Evolutionary conservation across 2,888 invertebrate genomes (phyloP).

Genomic region (Drosophila planitibia): DNA sequence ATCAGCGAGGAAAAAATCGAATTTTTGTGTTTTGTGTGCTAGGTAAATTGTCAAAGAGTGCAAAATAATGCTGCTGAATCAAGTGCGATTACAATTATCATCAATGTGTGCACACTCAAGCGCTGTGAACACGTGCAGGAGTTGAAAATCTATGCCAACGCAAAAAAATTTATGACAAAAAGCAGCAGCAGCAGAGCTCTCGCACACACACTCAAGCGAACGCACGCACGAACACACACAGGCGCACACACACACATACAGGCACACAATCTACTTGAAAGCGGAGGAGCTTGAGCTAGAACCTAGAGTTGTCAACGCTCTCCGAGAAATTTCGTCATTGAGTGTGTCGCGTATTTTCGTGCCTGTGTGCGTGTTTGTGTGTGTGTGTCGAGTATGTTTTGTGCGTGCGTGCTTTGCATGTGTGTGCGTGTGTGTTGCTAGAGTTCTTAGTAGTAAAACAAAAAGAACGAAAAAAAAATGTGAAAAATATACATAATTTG

Average conservation of each 20-base stretch:
- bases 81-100: conserved; percentile 44
- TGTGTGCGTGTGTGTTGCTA: conserved; percentile 52
- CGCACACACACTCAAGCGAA: conserved; percentile 33
- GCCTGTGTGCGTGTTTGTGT: conserved; percentile 38
- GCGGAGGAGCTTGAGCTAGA: conserved; percentile 66
- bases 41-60: conserved; percentile 79
- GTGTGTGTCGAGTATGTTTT: conserved; percentile 46
- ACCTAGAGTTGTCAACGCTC: conserved; percentile 78
- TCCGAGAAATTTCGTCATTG: conserved; percentile 83
- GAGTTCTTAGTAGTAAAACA: conserved; percentile 72
- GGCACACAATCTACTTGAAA: conserved; percentile 34
- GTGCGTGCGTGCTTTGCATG: conserved; percentile 60
- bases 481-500: conserved; percentile 58
- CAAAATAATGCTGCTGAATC: conserved; percentile 53
- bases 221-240: conserved; percentile 34
- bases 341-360: conserved; percentile 60
- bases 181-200: conserved; percentile 67
- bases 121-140: conserved; percentile 47
- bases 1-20: conserved; percentile 83
- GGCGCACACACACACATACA: conserved; percentile 24
- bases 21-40: conserved; percentile 84
- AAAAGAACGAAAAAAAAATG: conserved; percentile 57
- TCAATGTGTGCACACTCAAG: conserved; percentile 38
- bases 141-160: conserved; percentile 52
- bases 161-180: conserved; percentile 67